Base-by-base conservation (phyloP, 2,113 vertebrate species). In the Pachycephala philippinensis region DNA sequence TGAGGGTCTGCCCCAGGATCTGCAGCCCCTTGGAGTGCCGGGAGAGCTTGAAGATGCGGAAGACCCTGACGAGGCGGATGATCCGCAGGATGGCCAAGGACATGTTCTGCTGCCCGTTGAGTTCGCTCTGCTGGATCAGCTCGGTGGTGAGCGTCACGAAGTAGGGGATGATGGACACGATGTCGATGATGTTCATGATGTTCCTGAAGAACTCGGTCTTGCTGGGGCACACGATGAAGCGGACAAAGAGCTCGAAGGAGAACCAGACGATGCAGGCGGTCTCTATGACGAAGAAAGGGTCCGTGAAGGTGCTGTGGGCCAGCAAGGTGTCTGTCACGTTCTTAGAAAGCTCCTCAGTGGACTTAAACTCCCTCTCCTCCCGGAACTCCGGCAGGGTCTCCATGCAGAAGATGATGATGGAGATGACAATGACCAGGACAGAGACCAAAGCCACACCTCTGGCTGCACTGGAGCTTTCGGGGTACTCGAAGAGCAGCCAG, bases 11-110 rank as follows among this genome's bases (percentile, higher is more conserved):
- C 4, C 99, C 99, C 94, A 99, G 96, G 95, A 99, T 99, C 98
- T 99, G 99, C 70, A 99, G 98, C 74, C 99, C 99, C 95, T 99
- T 99, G 79, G 99, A 99, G 95, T 99, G 99, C 71, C 99, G 98
- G 64, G 99, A 99, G 17, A 99, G 99, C 97, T 99, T 99, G 97
- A 99, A 99, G 96, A 99, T 99, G 11, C 99, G 97, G 96, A 99
- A 99, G 93, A 99, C 99, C n/a, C 99, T 97, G 74, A 99, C 99
- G 74, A 99, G 97, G 10, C 99, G 98, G 89, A 99, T 99, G 96
- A 99, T 99, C 59, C 99, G 97, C 63, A 99, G 98, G 84, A 99
- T 99, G 91, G 99, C 99, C 95, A 99, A 85, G 59, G 99, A 99
- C 99, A 99, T 99, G 96, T 98, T 99, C 97, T 99, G 99, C 93